A percentile compares a stretch with the other conserved stretches of the same genome.
Evolutionary conservation across 2,797 vertebrate genomes (phyloP).

Genomic region (Acrocephalus scirpaceus): DNA sequence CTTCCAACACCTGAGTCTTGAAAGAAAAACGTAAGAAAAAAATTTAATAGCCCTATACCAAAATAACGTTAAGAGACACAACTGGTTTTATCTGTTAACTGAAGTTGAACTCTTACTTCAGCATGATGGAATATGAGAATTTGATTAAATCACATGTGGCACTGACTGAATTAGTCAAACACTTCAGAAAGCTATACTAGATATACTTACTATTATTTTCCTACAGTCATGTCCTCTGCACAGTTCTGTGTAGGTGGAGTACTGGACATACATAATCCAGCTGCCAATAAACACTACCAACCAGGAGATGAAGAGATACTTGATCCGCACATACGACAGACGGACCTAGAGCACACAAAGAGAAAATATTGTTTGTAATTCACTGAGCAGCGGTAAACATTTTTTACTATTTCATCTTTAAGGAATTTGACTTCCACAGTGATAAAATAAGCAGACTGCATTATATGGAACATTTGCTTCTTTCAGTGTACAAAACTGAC

Average conservation of each 20-base stretch:
- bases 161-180: not conserved
- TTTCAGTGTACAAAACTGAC: slow-evolving; percentile 1
- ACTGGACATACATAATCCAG: slow-evolving; percentile 96
- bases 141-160: not conserved
- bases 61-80: not conserved
- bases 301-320: slow-evolving; percentile 98
- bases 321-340: slow-evolving; percentile 91
- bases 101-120: not conserved
- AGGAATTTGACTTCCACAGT: slow-evolving; percentile 3
- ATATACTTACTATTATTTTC: slow-evolving; percentile 88
- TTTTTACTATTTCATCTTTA: not conserved
- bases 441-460: not conserved
- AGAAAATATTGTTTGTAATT: slow-evolving; percentile 12
- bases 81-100: not conserved
- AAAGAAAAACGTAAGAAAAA: not conserved
- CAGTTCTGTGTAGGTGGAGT: slow-evolving; percentile 94
- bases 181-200: not conserved
- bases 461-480: slow-evolving; percentile 38
- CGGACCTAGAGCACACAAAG: slow-evolving; percentile 80
- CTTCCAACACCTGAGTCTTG: not conserved
- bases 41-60: not conserved
- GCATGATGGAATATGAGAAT: not conserved
- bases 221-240: slow-evolving; percentile 96
- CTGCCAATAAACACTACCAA: slow-evolving; percentile 94
- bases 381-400: slow-evolving; percentile 7